Evolutionary conservation across 2,797 vertebrate genomes (phyloP), one percentile per base, ranked within the genome.

Genomic region (Champsocephalus gunnari): DNA sequence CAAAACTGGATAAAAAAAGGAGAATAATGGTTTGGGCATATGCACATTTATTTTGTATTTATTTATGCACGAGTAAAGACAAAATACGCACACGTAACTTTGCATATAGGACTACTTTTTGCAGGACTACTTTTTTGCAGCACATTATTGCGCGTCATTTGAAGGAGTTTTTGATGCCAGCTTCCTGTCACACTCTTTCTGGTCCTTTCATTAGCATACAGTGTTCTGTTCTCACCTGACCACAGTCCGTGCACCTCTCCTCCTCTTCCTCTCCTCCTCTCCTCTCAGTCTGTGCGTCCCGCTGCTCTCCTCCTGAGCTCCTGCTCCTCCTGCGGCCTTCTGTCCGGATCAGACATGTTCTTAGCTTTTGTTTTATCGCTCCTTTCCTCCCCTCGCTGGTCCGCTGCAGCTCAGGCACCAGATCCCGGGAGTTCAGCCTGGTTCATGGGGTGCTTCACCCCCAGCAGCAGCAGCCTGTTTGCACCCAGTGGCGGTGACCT

Each of bases 141-240:
- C 45, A 16, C 7, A 45, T 38, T 2, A 53, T 54, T 56, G 21
- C 43, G 28, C 12, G 0, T 44, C 0, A 11, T 3, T 13, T 63
- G 9, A 47, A 32, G 16, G 34, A 21, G 12, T 12, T 66, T 24
- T n/a, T 5, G 28, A 9, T 19, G 14, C 48, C 41, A 75, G 70
- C 71, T 71, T 64, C 65, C 19, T 75, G 64, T 68, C 51, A n/a
- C 44, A 48, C 59, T 34, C 9, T 44, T 34, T 28, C 2, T 8
- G 16, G 1, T 19, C 16, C 19, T 56, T 12, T 70, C 17, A 64
- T 90, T 89, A 89, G 63, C 92, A 92, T 72, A 92, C 88, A 92
- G 76, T 81, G n/a, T 34, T n/a, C 8, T 79, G 51, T 54, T 32
- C 34, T 44, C 68, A 17, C 41, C 32, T 19, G 57, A 50, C n/a